Evolutionary conservation across 2,888 invertebrate genomes (phyloP).

Genomic region (Synanthedon myopaeformis): DNA sequence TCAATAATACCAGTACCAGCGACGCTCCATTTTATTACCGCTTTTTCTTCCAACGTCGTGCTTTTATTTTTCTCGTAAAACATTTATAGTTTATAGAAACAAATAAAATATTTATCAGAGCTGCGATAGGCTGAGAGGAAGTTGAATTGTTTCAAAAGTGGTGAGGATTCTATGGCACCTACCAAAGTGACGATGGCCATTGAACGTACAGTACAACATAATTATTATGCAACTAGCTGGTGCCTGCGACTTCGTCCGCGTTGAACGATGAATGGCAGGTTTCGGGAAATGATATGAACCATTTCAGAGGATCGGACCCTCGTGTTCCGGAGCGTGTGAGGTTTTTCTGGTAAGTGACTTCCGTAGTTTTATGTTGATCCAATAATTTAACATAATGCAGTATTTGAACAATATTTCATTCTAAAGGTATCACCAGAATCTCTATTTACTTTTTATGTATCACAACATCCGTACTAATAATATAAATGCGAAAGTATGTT

Average conservation of each 20-base stretch:
- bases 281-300: background rate
- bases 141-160: too few species aligned
- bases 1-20: background rate
- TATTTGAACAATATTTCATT: background rate
- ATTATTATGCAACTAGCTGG: too few species aligned
- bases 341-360: background rate
- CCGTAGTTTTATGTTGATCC: background rate
- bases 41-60: background rate
- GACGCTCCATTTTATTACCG: background rate
- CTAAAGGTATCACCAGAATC: too few species aligned
- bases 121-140: background rate
- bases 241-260: too few species aligned
- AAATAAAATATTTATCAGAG: slow-evolving; percentile 25
- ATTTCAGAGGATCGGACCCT: background rate
- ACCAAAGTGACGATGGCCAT: too few species aligned
- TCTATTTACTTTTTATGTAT: too few species aligned
- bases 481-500: too few species aligned
- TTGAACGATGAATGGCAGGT: background rate
- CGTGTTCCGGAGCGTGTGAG: background rate
- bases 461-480: too few species aligned
- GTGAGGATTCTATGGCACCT: too few species aligned
- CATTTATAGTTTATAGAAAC: slow-evolving; percentile 25
- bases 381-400: background rate
- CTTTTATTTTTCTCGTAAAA: slow-evolving; percentile 13
- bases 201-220: too few species aligned